Evolutionary conservation across 2,888 invertebrate genomes (phyloP), one percentile per base, ranked within the genome.

Genomic region (Diploptera punctata): DNA sequence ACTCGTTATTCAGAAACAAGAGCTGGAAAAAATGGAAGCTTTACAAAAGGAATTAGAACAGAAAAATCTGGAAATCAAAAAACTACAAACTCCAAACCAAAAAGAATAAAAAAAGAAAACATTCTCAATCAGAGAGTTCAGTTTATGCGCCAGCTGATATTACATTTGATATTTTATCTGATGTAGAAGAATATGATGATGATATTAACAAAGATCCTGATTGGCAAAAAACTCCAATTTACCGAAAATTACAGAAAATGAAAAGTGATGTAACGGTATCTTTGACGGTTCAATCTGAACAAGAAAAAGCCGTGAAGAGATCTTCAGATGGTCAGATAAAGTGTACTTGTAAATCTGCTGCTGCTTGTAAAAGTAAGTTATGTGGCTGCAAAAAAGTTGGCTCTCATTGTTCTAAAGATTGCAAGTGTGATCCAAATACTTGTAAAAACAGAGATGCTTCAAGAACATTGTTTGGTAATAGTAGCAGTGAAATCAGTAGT

Each of bases 201-300:
- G 84, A 87, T 76, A 67, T 77, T 0, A 78, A 80, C 33, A 82
- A 82, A 3, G 92, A 92, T 80, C 92, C 92, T 0, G 92, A 92
- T 78, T 92, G 92, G 92, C 82, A 82, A 43, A 87, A 87, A 47
- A 91, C 92, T 1, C 92, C 92, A 0, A 80, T 91, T 0, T 88
- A 85, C 70, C 88, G 85, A 76, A 85, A 81, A 61, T 78, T 83
- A 60, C 78, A 78, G 57, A 81, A 78, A 54, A n/a, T n/a, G n/a
- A n/a, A n/a, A n/a, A n/a, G n/a, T n/a, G n/a, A n/a, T n/a, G n/a
- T n/a, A n/a, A n/a, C n/a, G n/a, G n/a, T n/a, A n/a, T n/a, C n/a
- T n/a, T n/a, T n/a, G n/a, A n/a, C 29, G 21, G 47, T 9, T 2
- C 61, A 18, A 9, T 13, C 21, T 82, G 4, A 86, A 83, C 83